Evolutionary conservation across 2,888 invertebrate species (phyloP).

Genomic region (Panorpa germanica): DNA sequence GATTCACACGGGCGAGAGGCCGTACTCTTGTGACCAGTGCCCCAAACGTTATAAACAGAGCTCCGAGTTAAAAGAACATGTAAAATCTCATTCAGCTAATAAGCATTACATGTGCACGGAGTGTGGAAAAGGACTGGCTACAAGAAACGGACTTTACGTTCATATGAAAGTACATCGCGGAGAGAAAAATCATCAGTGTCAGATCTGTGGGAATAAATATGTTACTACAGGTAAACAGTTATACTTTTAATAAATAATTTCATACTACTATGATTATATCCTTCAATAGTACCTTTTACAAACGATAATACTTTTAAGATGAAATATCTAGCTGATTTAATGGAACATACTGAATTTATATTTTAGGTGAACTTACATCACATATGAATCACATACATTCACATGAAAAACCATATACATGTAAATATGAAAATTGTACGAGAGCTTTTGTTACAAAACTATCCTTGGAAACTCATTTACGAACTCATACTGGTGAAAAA

Average conservation of each 20-base stretch:
- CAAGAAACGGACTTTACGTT: conserved; percentile 15
- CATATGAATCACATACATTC: conserved; percentile 14
- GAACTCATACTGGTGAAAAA: conserved; percentile 13
- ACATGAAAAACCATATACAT: conserved; percentile 12
- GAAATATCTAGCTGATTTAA: too few relatives aligned
- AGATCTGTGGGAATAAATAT: conserved; percentile 13
- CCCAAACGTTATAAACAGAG: conserved; percentile 16
- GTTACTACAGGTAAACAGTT: conserved; percentile 14
- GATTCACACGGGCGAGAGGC: conserved; percentile 16
- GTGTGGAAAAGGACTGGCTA: conserved; percentile 14
- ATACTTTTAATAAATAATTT: too few relatives aligned
- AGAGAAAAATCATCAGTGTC: conserved; percentile 14
- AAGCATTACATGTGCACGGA: conserved; percentile 13
- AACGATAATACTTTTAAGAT: too few relatives aligned
- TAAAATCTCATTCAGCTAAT: conserved; percentile 13
- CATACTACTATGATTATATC: too few relatives aligned
- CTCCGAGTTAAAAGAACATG: conserved; percentile 14
- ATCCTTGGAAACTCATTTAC: conserved; percentile 13
- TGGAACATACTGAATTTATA: too few relatives aligned
- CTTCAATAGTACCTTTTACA: too few relatives aligned
- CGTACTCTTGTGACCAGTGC: conserved; percentile 16
- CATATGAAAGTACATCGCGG: conserved; percentile 15
- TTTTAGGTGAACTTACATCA: conserved; percentile 14
- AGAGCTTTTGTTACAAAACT: conserved; percentile 13
- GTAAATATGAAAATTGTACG: conserved; percentile 13